These are phyloP conservation scores for Hirtodrosophila histrioides DNA, from an alignment of 2,888 invertebrate species.

Conservation along the genomic window DNA sequence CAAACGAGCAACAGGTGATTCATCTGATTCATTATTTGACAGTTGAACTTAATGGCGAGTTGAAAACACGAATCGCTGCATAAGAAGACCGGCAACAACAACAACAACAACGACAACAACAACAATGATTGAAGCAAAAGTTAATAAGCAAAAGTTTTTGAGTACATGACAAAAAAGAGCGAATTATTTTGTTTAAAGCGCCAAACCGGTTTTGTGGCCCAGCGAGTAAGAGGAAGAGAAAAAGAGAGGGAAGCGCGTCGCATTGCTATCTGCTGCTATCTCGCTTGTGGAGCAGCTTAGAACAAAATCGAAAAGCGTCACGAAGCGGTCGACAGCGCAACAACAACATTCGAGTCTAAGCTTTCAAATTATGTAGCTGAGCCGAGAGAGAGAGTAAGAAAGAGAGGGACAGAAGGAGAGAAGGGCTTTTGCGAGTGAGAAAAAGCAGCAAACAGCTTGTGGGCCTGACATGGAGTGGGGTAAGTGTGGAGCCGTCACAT, in stretches of 20 bases:
- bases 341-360: slow-evolving; percentile 52
- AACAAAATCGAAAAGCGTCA: slow-evolving; percentile 60
- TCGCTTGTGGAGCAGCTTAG: slow-evolving; percentile 62
- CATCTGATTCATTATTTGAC: slow-evolving; percentile 42
- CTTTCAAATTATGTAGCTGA: slow-evolving; percentile 43
- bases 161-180: slow-evolving; percentile 9
- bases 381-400: neutral
- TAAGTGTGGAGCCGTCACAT: slow-evolving; percentile 34
- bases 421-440: slow-evolving; percentile 10
- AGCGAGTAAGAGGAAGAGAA: slow-evolving; percentile 2
- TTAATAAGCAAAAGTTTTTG: slow-evolving; percentile 50
- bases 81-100: slow-evolving; percentile 10
- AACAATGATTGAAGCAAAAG: slow-evolving; percentile 15
- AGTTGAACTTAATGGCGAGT: slow-evolving; percentile 48
- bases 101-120: slow-evolving; percentile 11
- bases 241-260: neutral
- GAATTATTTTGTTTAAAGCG: slow-evolving; percentile 24
- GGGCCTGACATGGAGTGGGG: neutral
- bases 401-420: slow-evolving; percentile 1
- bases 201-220: slow-evolving; percentile 42
- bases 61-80: slow-evolving; percentile 29
- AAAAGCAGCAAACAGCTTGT: neutral
- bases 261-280: slow-evolving; percentile 27
- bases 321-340: slow-evolving; percentile 14
- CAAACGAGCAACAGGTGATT: slow-evolving; percentile 51